These are phyloP conservation scores for Wasmannia auropunctata DNA, from an alignment of 1,140 invertebrate species.

Conservation along the genomic window DNA sequence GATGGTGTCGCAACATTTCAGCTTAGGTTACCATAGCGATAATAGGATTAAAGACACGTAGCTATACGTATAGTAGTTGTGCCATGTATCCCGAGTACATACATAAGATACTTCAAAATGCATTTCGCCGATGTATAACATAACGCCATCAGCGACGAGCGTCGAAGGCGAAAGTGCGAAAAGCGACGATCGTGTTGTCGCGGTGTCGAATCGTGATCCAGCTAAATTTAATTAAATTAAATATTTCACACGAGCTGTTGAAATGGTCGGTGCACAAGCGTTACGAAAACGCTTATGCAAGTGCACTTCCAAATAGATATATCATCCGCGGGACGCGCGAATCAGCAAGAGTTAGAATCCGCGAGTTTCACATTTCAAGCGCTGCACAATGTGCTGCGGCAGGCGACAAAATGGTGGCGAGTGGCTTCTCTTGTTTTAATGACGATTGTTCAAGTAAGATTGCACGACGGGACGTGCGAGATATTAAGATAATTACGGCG, in stretches of 20 bases:
- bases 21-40: conserved; percentile 54
- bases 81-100: conserved; percentile 3
- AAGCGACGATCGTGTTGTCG: not conserved
- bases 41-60: conserved; percentile 47
- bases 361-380: not conserved
- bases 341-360: not conserved
- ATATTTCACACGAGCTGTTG: not conserved
- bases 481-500: conserved; percentile 37
- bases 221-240: not conserved
- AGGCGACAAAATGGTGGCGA: conserved; percentile 22
- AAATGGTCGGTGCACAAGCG: too few species aligned
- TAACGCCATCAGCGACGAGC: not conserved
- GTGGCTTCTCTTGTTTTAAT: conserved; percentile 10
- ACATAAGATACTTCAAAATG: not conserved
- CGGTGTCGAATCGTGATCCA: not conserved
- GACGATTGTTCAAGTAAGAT: conserved; percentile 24
- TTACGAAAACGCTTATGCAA: not conserved
- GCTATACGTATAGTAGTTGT: conserved; percentile 5
- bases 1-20: conserved; percentile 49
- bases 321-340: not conserved
- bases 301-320: not conserved
- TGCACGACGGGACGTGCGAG: conserved; percentile 11
- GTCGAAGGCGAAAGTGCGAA: not conserved
- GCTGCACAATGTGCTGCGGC: not conserved
- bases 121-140: not conserved